phyloP scores from a whole-genome alignment of 2,888 invertebrate genomes.

The Rhopalosiphum nymphaeae region DNA sequence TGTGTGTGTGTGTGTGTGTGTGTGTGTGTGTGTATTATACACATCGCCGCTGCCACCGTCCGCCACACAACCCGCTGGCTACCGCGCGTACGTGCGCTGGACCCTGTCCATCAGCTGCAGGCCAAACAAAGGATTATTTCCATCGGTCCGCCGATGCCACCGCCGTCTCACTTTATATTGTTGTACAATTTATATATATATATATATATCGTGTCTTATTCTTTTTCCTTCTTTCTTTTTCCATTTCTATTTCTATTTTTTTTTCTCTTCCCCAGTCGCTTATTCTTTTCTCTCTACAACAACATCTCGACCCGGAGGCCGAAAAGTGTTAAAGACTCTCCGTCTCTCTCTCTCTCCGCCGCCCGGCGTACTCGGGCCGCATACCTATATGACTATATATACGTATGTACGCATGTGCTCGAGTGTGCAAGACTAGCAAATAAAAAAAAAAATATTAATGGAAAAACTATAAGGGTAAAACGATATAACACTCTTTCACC shows the following conservation, averaged over 20 bases:
- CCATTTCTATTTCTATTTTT: neutral
- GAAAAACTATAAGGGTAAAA: neutral
- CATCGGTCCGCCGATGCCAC: conserved; percentile 43
- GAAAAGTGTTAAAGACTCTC: conserved; percentile 50
- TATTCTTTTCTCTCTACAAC: conserved; percentile 34
- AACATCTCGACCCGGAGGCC: conserved; percentile 28
- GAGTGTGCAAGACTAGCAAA: neutral
- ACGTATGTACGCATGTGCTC: neutral
- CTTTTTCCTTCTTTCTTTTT: conserved; percentile 17
- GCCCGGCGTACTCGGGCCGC: neutral
- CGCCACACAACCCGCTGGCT: neutral
- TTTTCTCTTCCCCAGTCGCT: neutral
- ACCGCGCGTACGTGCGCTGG: conserved; percentile 63
- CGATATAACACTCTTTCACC: neutral
- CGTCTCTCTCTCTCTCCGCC: neutral
- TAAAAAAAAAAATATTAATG: conserved; percentile 28
- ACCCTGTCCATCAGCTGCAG: conserved; percentile 65
- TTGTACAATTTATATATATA: neutral
- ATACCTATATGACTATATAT: conserved; percentile 13
- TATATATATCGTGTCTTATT: conserved; percentile 20
- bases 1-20: neutral
- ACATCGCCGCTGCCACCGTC: neutral
- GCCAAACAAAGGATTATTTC: conserved; percentile 65
- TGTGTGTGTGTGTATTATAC: neutral
- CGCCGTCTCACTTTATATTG: conserved; percentile 44